Base-by-base conservation (phyloP, 1,140 invertebrate species). In the Drosophila hydei region DNA sequence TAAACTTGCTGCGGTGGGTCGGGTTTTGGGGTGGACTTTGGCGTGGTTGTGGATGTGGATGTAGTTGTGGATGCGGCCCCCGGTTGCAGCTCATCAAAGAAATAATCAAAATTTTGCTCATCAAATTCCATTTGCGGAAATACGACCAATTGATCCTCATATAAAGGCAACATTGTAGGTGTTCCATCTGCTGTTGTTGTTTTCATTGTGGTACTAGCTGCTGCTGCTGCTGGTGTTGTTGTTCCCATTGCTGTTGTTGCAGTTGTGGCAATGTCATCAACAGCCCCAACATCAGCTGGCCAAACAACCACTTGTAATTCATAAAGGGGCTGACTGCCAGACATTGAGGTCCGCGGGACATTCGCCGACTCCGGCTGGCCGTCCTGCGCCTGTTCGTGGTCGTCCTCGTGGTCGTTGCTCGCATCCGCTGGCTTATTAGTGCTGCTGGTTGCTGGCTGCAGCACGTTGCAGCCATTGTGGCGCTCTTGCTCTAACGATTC, bases 231-330 rank as follows among this genome's bases (percentile, higher is more conserved):
- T 7, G 18, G 30, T 33, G 54, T 12, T 59, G 21, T 14, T 48
- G 11, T 48, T 36, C 16, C 6, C 55, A 18, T 27, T 36, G 51
- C 33, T 56, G 16, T 30, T 12, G 71, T 52, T 0, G 21, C 27
- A 8, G 51, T n/a, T 27, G 33, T 50, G 63, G 43, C 18, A 60
- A 60, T 63, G 50, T 76, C 83, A 60, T 72, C 65, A 64, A 47
- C 79, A 62, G 72, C 87, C 67, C 81, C 75, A 43, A 83, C 64
- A 65, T 90, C 88, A 50, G 51, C 65, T 43, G 88, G 88, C 88
- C 88, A 90, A 75, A 88, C 88, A 75, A 83, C 81, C 88, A 90
- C 75, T 90, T 90, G 88, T 72, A 84, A 84, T 80, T 90, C 88
- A 84, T 90, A 90, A 73, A 90, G 52, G 51, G 87, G 87, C 77